A percentile compares a stretch with the other conserved stretches of the same genome.
Conservation (phyloP, 2,797 vertebrate species). For the Gallinago stenura region DNA sequence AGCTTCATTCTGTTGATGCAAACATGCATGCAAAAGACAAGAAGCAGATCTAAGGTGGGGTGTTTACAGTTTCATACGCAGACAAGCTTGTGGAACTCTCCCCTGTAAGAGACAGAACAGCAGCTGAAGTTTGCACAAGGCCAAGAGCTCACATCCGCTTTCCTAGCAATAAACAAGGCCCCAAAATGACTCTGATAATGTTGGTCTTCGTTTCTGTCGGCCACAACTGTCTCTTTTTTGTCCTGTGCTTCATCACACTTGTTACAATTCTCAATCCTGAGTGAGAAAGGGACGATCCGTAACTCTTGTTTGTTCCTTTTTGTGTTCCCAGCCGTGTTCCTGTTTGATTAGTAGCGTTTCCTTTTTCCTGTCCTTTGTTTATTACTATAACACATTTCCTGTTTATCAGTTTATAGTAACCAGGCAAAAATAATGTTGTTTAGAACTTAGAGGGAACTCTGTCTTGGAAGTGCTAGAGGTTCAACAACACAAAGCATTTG, state of each 20-base stretch:
- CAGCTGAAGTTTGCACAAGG: not conserved
- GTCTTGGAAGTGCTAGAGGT: not conserved
- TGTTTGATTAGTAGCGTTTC: slow-evolving; percentile 61
- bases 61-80: not conserved
- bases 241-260: not conserved
- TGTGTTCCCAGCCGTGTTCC: slow-evolving; percentile 22
- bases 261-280: not conserved
- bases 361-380: slow-evolving; percentile 71
- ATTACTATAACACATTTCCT: slow-evolving; percentile 60
- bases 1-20: not conserved
- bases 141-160: not conserved
- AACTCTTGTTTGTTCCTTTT: slow-evolving; percentile 59
- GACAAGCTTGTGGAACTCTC: not conserved
- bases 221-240: not conserved
- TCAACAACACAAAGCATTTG: not conserved
- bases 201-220: not conserved
- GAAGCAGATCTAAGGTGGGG: not conserved
- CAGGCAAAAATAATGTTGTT: slow-evolving; percentile 55
- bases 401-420: slow-evolving; percentile 61
- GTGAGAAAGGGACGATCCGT: not conserved
- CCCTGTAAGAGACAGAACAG: not conserved
- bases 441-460: not conserved
- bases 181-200: not conserved
- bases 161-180: not conserved
- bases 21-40: not conserved